These are phyloP conservation scores for Onychostruthus taczanowskii DNA, from an alignment of 2,113 vertebrate genomes.

Conservation along the genomic window DNA sequence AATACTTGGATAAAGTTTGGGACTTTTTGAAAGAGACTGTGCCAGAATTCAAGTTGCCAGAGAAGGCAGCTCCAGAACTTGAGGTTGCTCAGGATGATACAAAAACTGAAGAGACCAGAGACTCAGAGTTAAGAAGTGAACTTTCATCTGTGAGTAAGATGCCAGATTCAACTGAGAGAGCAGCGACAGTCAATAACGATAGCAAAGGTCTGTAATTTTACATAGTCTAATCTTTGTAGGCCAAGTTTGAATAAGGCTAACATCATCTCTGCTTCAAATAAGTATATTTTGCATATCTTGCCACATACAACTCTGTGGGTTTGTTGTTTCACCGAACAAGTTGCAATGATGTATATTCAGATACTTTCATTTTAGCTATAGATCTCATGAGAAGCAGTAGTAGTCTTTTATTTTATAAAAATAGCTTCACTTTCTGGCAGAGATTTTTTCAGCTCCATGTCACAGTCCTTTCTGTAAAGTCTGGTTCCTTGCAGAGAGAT, in stretches of 20 bases:
- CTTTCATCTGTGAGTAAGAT: slow-evolving; percentile 31
- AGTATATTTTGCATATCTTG: not conserved
- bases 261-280: not conserved
- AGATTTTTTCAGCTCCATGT: not conserved
- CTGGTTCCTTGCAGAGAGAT: not conserved
- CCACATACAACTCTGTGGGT: not conserved
- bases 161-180: slow-evolving; percentile 52
- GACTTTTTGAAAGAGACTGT: slow-evolving; percentile 78
- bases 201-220: slow-evolving; percentile 71
- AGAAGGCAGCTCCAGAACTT: slow-evolving; percentile 50
- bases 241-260: not conserved
- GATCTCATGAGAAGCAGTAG: not conserved
- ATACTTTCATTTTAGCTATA: not conserved
- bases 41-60: slow-evolving; percentile 77
- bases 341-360: not conserved
- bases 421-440: not conserved
- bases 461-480: not conserved
- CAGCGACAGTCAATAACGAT: slow-evolving; percentile 44
- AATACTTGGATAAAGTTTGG: slow-evolving; percentile 78
- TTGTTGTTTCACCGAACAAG: not conserved
- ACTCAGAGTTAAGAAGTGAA: slow-evolving; percentile 42
- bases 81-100: slow-evolving; percentile 21
- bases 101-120: slow-evolving; percentile 45
- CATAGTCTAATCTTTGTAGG: not conserved
- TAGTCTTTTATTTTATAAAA: not conserved